Evolutionary conservation across 2,113 vertebrate genomes (phyloP).

Genomic region (Aleadryas rufinucha): DNA sequence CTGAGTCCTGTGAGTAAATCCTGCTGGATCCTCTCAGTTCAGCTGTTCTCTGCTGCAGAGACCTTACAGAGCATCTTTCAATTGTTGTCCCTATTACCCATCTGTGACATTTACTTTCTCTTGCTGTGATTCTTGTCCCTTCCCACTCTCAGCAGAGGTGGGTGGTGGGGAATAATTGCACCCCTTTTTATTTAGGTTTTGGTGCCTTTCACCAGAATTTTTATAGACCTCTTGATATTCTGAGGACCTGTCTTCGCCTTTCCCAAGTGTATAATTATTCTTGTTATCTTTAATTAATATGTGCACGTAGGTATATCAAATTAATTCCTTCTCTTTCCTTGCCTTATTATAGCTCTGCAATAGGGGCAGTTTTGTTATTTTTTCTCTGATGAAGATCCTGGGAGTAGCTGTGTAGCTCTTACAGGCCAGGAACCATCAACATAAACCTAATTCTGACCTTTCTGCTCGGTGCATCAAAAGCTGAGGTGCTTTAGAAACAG

Average conservation of each 20-base stretch:
- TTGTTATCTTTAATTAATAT: constrained; percentile 36
- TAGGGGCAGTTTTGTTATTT: neutral
- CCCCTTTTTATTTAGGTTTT: neutral
- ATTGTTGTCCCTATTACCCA: neutral
- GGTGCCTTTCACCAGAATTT: constrained; percentile 16
- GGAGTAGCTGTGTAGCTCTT: neutral
- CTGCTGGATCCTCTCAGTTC: neutral
- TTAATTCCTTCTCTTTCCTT: neutral
- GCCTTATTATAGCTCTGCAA: neutral
- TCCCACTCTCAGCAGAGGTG: constrained; percentile 11
- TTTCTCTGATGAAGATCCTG: neutral
- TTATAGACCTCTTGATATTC: constrained; percentile 35
- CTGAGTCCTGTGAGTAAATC: neutral
- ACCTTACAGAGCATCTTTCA: neutral
- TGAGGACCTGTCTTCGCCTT: constrained; percentile 32
- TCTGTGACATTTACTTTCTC: neutral
- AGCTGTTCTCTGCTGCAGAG: neutral
- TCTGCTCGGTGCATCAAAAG: neutral
- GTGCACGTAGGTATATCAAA: neutral
- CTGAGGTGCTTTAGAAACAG: neutral
- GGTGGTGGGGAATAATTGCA: constrained; percentile 25
- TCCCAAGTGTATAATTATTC: constrained; percentile 35
- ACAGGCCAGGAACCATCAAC: neutral
- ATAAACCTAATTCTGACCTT: neutral
- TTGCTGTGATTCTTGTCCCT: constrained; percentile 8